Percentiles rank a stretch among this genome's conserved stretches.
Evolutionary conservation across 2,797 vertebrate genomes (phyloP).

Genomic region (Chaenodraco wilsoni): DNA sequence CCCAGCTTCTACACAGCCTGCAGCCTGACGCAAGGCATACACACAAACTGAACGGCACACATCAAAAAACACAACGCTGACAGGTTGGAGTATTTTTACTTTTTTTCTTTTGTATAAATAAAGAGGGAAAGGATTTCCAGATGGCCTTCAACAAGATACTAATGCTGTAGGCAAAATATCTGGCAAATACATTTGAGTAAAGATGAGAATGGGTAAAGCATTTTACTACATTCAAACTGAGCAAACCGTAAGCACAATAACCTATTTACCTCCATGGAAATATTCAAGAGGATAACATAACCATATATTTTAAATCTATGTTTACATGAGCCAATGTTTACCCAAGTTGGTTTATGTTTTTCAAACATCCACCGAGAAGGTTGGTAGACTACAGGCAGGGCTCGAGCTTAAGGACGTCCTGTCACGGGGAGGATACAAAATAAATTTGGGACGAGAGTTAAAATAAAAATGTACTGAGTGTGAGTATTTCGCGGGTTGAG

Average conservation of each 20-base stretch:
- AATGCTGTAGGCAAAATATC: slow-evolving; percentile 36
- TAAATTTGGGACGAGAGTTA: too few species aligned
- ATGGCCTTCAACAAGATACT: slow-evolving; percentile 32
- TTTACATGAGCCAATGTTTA: background rate
- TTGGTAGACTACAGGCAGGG: background rate
- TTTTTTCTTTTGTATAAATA: background rate
- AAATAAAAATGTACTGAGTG: too few species aligned
- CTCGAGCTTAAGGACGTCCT: too few species aligned
- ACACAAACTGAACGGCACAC: slow-evolving; percentile 48
- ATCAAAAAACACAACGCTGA: slow-evolving; percentile 42
- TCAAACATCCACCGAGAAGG: background rate
- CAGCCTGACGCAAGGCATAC: slow-evolving; percentile 59
- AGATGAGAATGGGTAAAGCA: slow-evolving; percentile 32
- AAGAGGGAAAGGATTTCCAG: slow-evolving; percentile 44
- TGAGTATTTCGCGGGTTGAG: too few species aligned
- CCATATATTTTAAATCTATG: background rate
- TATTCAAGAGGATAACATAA: background rate
- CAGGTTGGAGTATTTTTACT: slow-evolving; percentile 28
- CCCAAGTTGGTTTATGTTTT: background rate
- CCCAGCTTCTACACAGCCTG: slow-evolving; percentile 61
- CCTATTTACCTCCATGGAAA: background rate
- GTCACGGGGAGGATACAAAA: too few species aligned
- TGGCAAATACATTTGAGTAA: slow-evolving; percentile 34
- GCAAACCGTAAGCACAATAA: background rate
- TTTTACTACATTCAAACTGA: slow-evolving; percentile 17